A percentile compares a stretch with the other conserved stretches of the same genome.
Evolutionary conservation across 2,797 vertebrate genomes (phyloP).

Genomic region (Pipistrellus pygmaeus): DNA sequence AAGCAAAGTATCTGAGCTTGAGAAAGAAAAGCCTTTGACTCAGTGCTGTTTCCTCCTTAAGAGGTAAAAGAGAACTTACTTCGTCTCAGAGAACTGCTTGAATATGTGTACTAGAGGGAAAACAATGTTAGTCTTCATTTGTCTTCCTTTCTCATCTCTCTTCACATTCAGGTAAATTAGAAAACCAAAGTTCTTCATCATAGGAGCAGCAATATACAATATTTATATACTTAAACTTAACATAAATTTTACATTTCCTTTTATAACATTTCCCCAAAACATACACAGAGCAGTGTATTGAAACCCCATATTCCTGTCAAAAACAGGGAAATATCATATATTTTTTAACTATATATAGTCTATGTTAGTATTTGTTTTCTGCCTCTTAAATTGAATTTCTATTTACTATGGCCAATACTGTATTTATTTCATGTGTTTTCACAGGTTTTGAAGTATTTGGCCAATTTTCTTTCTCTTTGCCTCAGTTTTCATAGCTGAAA

Average conservation of each 20-base stretch:
- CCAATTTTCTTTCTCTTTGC: not conserved
- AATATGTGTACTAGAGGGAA: not conserved
- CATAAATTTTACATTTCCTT: not conserved
- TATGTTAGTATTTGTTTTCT: not conserved
- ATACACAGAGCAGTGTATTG: not conserved
- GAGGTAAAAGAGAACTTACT: not conserved
- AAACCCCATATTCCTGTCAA: not conserved
- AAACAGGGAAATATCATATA: not conserved
- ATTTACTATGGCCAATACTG: not conserved
- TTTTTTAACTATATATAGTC: not conserved
- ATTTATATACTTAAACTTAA: not conserved
- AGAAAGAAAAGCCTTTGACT: constrained; percentile 62
- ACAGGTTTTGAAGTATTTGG: not conserved
- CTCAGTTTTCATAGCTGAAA: not conserved
- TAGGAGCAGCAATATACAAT: not conserved
- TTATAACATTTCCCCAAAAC: not conserved
- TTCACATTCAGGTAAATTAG: not conserved
- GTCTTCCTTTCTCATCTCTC: not conserved
- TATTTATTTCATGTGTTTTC: not conserved
- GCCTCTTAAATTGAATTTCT: not conserved
- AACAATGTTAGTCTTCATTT: not conserved
- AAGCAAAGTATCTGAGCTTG: not conserved
- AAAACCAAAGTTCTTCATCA: not conserved
- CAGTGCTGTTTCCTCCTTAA: constrained; percentile 15
- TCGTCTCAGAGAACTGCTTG: not conserved